Percentiles rank a stretch among this genome's conserved stretches.
Conservation (phyloP, 1,140 invertebrate species). For the Apis laboriosa region DNA sequence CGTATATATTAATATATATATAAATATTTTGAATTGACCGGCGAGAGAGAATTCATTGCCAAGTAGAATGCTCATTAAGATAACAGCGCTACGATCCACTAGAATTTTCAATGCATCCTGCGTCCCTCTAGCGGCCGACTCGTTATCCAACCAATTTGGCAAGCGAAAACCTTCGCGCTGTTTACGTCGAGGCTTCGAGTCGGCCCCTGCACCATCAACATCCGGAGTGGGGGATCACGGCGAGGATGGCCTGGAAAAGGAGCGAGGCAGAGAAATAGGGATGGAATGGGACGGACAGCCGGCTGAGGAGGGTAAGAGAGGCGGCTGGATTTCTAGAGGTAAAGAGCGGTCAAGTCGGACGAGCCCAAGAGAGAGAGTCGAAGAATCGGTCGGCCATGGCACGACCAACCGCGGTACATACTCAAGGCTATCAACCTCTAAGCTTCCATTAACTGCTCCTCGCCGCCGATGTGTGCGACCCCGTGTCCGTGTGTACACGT, state of each 20-base stretch:
- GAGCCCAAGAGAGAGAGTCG: conserved; percentile 13
- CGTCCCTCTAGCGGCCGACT: neutral
- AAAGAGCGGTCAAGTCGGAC: conserved; percentile 37
- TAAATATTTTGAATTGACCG: too few species aligned
- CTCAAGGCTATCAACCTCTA: conserved; percentile 68
- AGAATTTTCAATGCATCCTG: neutral
- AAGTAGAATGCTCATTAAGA: neutral
- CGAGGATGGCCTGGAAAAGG: neutral
- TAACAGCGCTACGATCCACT: too few species aligned
- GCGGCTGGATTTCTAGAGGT: conserved; percentile 29
- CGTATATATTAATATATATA: too few species aligned
- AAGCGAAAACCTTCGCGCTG: conserved; percentile 17
- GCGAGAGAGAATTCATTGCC: too few species aligned
- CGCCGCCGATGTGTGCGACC: neutral
- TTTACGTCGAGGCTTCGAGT: neutral
- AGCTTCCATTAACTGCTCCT: conserved; percentile 64
- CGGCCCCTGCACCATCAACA: conserved; percentile 8
- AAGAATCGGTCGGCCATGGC: conserved; percentile 53
- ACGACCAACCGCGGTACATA: conserved; percentile 40
- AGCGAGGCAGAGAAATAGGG: neutral
- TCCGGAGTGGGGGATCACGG: neutral
- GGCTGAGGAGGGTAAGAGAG: conserved; percentile 45
- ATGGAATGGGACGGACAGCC: conserved; percentile 21
- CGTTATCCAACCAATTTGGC: conserved; percentile 31
- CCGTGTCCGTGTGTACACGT: conserved; percentile 24